A percentile compares a stretch with the other conserved stretches of the same genome.
These are phyloP conservation scores for Polietes domitor DNA, from an alignment of 2,888 invertebrate genomes.

Conservation along the genomic window DNA sequence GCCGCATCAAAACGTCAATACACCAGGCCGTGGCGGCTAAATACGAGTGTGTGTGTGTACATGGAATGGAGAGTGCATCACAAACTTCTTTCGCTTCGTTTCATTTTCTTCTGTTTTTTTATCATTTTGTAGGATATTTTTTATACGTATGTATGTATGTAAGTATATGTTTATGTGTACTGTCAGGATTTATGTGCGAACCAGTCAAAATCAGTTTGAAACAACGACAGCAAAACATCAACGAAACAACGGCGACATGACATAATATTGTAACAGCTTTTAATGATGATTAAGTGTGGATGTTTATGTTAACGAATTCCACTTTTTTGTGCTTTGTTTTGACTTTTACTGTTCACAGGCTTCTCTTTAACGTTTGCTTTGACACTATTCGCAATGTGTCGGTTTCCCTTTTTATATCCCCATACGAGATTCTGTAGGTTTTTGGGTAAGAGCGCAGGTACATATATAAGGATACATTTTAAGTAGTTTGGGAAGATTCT, in stretches of 20 bases:
- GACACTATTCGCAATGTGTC: too few species aligned
- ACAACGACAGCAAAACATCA: neutral
- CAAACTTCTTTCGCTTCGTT: neutral
- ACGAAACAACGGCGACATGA: neutral
- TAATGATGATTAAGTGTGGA: constrained; percentile 1
- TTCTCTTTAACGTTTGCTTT: too few species aligned
- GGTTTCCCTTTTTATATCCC: too few species aligned
- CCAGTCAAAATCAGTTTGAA: neutral
- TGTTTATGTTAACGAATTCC: neutral
- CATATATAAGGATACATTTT: too few species aligned
- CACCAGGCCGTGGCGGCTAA: neutral
- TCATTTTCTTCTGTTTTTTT: neutral
- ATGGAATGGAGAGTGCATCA: neutral
- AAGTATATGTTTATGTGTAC: neutral
- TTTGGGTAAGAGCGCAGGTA: too few species aligned
- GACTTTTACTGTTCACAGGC: neutral
- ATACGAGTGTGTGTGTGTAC: too few species aligned
- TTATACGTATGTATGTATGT: neutral
- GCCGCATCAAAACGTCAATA: neutral
- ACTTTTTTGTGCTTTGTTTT: neutral
- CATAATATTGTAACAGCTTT: neutral
- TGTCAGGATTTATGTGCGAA: neutral
- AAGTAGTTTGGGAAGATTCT: too few species aligned
- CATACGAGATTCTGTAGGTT: too few species aligned
- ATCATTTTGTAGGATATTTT: neutral